A percentile compares a stretch with the other conserved stretches of the same genome.
phyloP scores from a whole-genome alignment of 2,888 invertebrate species.

The Agrotis ipsilon region DNA sequence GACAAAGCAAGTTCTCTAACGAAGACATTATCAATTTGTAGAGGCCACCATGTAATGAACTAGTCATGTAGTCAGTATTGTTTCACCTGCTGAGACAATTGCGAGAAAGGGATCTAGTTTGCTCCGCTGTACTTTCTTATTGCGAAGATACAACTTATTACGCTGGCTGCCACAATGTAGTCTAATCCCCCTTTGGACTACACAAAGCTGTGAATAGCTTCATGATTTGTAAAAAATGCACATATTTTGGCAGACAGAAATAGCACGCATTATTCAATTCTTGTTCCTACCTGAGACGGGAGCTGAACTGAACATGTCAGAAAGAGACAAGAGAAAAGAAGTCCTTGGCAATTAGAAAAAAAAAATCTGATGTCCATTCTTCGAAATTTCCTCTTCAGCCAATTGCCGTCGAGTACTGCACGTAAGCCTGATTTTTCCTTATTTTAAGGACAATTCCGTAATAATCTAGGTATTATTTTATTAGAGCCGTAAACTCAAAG shows the following conservation, averaged over 20 bases:
- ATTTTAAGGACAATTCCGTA: not conserved
- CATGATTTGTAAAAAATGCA: not conserved
- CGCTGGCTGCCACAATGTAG: not conserved
- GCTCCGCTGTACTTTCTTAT: not conserved
- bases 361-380: too few relatives aligned
- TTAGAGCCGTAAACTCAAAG: not conserved
- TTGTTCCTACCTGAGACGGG: not conserved
- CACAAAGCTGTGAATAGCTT: not conserved
- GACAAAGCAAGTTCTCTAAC: conserved; percentile 22
- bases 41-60: conserved; percentile 11
- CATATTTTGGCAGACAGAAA: not conserved
- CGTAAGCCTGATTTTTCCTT: not conserved
- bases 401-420: too few relatives aligned
- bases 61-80: not conserved
- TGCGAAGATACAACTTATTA: conserved; percentile 1
- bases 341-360: too few relatives aligned
- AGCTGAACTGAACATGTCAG: too few relatives aligned
- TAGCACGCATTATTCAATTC: not conserved
- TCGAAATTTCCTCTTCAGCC: too few relatives aligned
- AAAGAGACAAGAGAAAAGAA: too few relatives aligned
- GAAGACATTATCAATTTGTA: conserved; percentile 33
- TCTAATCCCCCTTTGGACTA: not conserved
- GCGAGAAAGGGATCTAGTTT: not conserved
- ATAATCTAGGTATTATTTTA: conserved; percentile 8
- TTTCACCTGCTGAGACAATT: conserved; percentile 2